Evolutionary conservation across 1,140 invertebrate species (phyloP).

Genomic region (Drosophila kurseongensis): DNA sequence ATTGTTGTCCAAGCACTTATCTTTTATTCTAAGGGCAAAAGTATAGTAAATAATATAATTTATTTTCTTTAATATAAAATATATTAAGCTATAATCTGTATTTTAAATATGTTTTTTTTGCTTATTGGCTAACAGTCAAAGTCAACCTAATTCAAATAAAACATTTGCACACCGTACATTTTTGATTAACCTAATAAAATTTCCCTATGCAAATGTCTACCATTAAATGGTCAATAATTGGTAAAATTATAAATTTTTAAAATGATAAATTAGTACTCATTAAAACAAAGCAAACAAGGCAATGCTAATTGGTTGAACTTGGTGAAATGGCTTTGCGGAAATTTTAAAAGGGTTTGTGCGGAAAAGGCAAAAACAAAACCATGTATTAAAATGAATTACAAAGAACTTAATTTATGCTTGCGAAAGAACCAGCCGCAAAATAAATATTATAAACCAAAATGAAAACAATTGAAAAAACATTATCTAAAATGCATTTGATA

Average conservation of each 20-base stretch:
- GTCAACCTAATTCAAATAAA: not conserved
- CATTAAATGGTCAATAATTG: not conserved
- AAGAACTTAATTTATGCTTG: constrained; percentile 13
- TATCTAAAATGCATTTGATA: constrained; percentile 3
- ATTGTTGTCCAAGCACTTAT: no score
- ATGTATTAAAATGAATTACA: constrained; percentile 10
- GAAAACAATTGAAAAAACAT: constrained; percentile 8
- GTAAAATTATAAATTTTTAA: constrained; percentile 8
- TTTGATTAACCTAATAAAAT: constrained; percentile 4
- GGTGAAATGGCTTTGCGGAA: not conserved
- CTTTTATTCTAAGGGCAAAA: no score
- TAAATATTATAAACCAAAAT: constrained; percentile 1
- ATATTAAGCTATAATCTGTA: no score
- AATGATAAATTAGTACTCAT: constrained; percentile 13
- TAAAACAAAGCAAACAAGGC: constrained; percentile 7
- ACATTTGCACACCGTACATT: not conserved
- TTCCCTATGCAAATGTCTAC: not conserved
- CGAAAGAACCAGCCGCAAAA: constrained; percentile 12
- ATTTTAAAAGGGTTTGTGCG: not conserved
- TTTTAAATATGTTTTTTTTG: not conserved
- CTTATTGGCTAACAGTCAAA: not conserved
- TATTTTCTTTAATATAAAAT: no score
- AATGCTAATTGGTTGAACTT: constrained; percentile 22
- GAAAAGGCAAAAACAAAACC: constrained; percentile 8
- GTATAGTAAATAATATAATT: no score